Base-by-base conservation (phyloP, 2,888 invertebrate genomes). In the Lampropteryx suffumata region DNA sequence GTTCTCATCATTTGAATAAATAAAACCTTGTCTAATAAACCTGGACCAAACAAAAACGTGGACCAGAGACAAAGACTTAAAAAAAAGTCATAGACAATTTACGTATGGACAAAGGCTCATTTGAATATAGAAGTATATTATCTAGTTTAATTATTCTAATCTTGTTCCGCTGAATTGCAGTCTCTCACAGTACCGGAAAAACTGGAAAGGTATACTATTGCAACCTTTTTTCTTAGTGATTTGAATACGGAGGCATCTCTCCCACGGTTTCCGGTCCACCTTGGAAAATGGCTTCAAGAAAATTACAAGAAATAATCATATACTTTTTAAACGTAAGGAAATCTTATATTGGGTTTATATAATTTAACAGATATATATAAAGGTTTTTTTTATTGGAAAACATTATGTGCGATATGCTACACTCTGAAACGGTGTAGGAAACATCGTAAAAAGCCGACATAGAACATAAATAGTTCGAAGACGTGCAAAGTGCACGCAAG, bases 131-230 rank as follows among this genome's bases (percentile, higher is more conserved):
- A 76, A 73, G 69, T 75, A 57, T 33, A 49, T 41, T 60, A 60
- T 63, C 60, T 57, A 59, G 64, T 56, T 24, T 67, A 75, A 82
- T 83, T 79, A 81, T 78, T 76, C 71, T 74, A 74, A 80, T 80
- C 75, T 73, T 62, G 79, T 84, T 81, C 76, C 72, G 71, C 76
- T 76, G 73, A 79, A 77, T 77, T 64, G 67, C 66, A 65, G 65
- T 66, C 67, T 76, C 76, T 76, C 76, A 82, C 74, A 66, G 60
- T 79, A 84, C 87, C 82, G 86, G 87, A 86, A 87, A 86, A 89
- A 88, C 89, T 74, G 84, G 86, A 83, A 83, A 78, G 80, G 73
- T 79, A 79, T 79, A 82, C 80, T 73, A 76, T 78, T 75, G 76
- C 75, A 69, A 58, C n/a, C 50, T 69, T 72, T 73, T 73, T 68